Percentiles rank a stretch among this genome's conserved stretches.
Conservation (phyloP, 2,113 vertebrate species). For the Triplophysa rosa region DNA sequence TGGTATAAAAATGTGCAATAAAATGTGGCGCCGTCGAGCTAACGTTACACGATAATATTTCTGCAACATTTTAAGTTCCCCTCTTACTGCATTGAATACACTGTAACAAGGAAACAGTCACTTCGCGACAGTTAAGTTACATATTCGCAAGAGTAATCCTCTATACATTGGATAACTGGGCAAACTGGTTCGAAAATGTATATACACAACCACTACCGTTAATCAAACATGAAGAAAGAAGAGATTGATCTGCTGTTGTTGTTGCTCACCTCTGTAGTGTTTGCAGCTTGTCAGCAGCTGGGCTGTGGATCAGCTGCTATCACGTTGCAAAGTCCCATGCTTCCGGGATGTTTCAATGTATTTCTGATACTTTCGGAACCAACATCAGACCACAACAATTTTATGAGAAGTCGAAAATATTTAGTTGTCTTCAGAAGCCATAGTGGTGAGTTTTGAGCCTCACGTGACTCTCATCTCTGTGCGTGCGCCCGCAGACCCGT, state of each 20-base stretch:
- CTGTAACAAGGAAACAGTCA: conserved; percentile 5
- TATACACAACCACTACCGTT: background rate
- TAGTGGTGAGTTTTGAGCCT: conserved; percentile 65
- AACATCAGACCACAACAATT: conserved; percentile 10
- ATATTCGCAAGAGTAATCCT: background rate
- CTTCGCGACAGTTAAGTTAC: conserved; percentile 2
- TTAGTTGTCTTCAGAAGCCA: conserved; percentile 65
- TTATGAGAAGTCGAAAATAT: conserved; percentile 47
- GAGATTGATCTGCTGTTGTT: background rate
- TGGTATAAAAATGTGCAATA: background rate
- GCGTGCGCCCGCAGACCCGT: conserved; percentile 22
- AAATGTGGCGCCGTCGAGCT: background rate
- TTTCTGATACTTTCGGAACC: background rate
- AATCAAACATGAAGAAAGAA: background rate
- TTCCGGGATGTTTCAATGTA: background rate
- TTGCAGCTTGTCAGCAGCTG: conserved; percentile 40
- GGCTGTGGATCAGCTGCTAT: conserved; percentile 21
- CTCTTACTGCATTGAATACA: background rate
- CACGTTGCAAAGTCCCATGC: conserved; percentile 3
- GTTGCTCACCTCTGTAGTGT: conserved; percentile 43
- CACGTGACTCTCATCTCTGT: conserved; percentile 70
- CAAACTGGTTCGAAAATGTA: background rate
- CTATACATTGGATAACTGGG: background rate
- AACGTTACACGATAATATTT: background rate
- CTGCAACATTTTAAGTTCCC: background rate